Conservation (phyloP, 2,797 vertebrate genomes). For the Sebastes taczanowskii region DNA sequence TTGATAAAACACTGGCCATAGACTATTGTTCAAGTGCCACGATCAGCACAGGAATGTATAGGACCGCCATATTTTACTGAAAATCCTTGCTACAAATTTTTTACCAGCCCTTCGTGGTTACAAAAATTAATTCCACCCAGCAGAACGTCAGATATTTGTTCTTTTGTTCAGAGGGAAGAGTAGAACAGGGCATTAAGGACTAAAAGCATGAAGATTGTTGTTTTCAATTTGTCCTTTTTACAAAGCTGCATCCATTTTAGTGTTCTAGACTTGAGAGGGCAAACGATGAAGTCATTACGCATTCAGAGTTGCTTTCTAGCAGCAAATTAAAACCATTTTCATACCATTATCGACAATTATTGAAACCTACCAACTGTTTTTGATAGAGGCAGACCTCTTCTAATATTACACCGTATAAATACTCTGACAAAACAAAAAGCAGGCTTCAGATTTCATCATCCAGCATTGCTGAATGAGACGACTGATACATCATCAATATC, state of each 20-base stretch:
- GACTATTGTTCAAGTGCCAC: constrained; percentile 65
- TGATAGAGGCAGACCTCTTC: constrained; percentile 21
- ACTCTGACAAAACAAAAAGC: neutral
- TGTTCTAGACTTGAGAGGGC: constrained; percentile 31
- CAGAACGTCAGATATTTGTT: constrained; percentile 1
- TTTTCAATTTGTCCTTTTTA: constrained; percentile 45
- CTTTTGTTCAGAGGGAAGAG: constrained; percentile 24
- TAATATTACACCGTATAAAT: neutral
- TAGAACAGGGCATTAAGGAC: constrained; percentile 31
- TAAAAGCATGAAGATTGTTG: constrained; percentile 55
- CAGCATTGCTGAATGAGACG: constrained; percentile 49
- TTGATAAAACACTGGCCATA: constrained; percentile 48
- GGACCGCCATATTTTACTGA: constrained; percentile 45
- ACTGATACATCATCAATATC: constrained; percentile 46
- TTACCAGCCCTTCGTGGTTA: constrained; percentile 8
- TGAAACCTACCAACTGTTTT: constrained; percentile 34
- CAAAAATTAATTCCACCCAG: constrained; percentile 9
- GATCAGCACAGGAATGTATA: constrained; percentile 61
- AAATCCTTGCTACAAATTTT: constrained; percentile 10
- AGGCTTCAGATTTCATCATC: constrained; percentile 4
- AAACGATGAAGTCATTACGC: constrained; percentile 50
- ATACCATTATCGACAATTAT: constrained; percentile 41
- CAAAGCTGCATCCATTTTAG: constrained; percentile 44
- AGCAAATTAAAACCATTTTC: constrained; percentile 54
- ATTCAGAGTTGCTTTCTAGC: constrained; percentile 30